phyloP scores from a whole-genome alignment of 1,140 invertebrate genomes.

The Trichonephila clavata region DNA sequence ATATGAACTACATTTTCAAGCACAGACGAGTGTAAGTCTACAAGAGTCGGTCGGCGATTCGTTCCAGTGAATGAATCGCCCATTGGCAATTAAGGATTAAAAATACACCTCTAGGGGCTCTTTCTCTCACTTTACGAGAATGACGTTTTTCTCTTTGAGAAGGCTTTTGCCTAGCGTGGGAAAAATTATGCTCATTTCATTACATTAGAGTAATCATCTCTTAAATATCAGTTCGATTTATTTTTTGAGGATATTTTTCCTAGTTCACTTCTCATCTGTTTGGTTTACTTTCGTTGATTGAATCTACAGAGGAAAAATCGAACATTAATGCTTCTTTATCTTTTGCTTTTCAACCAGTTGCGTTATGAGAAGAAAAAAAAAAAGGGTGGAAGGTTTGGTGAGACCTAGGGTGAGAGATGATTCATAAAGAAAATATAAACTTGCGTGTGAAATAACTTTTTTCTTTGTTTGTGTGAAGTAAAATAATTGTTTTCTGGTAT shows the following conservation, averaged over 20 bases:
- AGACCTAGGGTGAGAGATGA: not conserved
- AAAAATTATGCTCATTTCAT: slow-evolving; percentile 15
- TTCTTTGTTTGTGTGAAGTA: not conserved
- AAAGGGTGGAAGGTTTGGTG: not conserved
- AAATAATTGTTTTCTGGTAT: too few relatives aligned
- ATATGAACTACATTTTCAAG: not conserved
- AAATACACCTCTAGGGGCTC: slow-evolving; percentile 4
- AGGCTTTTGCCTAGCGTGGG: slow-evolving; percentile 2
- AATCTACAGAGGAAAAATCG: not conserved
- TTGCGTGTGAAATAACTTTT: not conserved
- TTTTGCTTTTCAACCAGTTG: not conserved
- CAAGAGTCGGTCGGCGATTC: not conserved
- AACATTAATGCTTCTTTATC: not conserved
- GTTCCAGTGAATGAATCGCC: slow-evolving; percentile 46
- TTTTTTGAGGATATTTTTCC: not conserved
- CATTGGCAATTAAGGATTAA: slow-evolving; percentile 53
- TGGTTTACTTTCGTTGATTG: not conserved
- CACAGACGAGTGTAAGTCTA: not conserved
- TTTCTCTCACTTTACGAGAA: not conserved
- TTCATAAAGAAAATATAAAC: not conserved
- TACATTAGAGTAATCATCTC: not conserved
- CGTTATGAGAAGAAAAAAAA: not conserved
- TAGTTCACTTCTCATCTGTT: not conserved
- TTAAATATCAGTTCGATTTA: not conserved
- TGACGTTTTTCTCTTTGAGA: not conserved